A percentile compares a stretch with the other conserved stretches of the same genome.
phyloP scores from a whole-genome alignment of 2,113 vertebrate genomes.

The Polyodon spathula region DNA sequence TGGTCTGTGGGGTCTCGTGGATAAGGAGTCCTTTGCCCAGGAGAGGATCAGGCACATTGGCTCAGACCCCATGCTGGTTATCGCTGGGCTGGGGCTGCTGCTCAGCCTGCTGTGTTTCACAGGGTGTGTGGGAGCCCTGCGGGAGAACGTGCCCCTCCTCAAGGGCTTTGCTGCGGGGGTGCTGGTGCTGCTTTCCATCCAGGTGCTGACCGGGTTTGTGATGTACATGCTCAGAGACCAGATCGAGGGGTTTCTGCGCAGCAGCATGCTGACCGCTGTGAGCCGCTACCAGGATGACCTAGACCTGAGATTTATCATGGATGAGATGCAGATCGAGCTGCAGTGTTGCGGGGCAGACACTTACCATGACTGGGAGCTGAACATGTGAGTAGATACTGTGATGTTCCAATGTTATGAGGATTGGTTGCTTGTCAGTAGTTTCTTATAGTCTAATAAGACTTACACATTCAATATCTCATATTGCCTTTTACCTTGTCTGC shows the following conservation, averaged over 20 bases:
- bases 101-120: slow-evolving; percentile 56
- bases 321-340: slow-evolving; percentile 74
- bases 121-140: slow-evolving; percentile 67
- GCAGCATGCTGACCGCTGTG: slow-evolving; percentile 58
- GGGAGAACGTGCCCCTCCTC: slow-evolving; percentile 68
- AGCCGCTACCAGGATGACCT: slow-evolving; percentile 72
- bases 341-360: slow-evolving; percentile 74
- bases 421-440: no score
- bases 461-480: neutral
- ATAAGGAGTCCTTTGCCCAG: slow-evolving; percentile 58
- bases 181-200: slow-evolving; percentile 42
- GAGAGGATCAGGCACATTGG: slow-evolving; percentile 50
- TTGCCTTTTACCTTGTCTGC: neutral
- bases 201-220: slow-evolving; percentile 57
- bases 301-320: slow-evolving; percentile 75
- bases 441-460: no score
- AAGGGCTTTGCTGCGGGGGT: slow-evolving; percentile 50
- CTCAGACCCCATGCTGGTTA: slow-evolving; percentile 70
- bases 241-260: slow-evolving; percentile 48
- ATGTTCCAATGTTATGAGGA: no score
- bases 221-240: slow-evolving; percentile 46
- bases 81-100: slow-evolving; percentile 51
- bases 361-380: slow-evolving; percentile 80
- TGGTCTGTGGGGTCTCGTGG: slow-evolving; percentile 77
- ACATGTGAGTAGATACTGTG: slow-evolving; percentile 64